phyloP scores from a whole-genome alignment of 2,797 vertebrate species.

The Staurois parvus region DNA sequence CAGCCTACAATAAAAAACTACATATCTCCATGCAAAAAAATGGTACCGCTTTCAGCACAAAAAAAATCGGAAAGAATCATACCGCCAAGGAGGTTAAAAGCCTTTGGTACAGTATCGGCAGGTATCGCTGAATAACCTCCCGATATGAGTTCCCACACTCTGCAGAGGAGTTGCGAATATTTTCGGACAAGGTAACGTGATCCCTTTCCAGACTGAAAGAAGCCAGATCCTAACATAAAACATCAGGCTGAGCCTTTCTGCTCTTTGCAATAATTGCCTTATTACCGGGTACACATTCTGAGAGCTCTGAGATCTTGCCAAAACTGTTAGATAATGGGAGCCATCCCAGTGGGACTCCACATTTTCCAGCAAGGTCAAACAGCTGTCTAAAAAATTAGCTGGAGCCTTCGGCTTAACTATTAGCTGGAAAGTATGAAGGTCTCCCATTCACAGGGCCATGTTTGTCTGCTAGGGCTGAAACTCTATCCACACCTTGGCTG shows the following conservation, averaged over 20 bases:
- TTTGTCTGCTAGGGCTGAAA: conserved; percentile 46
- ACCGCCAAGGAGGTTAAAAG: no score
- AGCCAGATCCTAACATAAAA: conserved; percentile 7
- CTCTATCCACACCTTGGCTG: conserved; percentile 40
- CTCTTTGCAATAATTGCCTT: conserved; percentile 17
- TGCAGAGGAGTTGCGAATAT: neutral
- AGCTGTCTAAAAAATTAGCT: conserved; percentile 57
- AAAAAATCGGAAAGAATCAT: no score
- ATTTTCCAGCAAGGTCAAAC: conserved; percentile 63
- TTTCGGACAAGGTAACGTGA: neutral
- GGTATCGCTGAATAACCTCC: neutral
- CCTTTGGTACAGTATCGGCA: neutral
- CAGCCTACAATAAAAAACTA: no score
- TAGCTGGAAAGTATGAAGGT: conserved; percentile 48
- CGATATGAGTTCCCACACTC: neutral
- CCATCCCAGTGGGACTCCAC: conserved; percentile 39
- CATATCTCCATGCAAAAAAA: no score
- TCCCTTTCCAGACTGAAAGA: neutral
- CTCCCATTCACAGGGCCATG: conserved; percentile 30
- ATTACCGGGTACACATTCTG: conserved; percentile 9
- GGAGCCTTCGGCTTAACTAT: conserved; percentile 52
- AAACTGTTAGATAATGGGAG: conserved; percentile 56
- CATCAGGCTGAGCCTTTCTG: conserved; percentile 9
- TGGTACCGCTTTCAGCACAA: no score
- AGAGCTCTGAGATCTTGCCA: conserved; percentile 30